Base-by-base conservation (phyloP, 2,888 invertebrate genomes). In the Drosophila nigricruria region DNA sequence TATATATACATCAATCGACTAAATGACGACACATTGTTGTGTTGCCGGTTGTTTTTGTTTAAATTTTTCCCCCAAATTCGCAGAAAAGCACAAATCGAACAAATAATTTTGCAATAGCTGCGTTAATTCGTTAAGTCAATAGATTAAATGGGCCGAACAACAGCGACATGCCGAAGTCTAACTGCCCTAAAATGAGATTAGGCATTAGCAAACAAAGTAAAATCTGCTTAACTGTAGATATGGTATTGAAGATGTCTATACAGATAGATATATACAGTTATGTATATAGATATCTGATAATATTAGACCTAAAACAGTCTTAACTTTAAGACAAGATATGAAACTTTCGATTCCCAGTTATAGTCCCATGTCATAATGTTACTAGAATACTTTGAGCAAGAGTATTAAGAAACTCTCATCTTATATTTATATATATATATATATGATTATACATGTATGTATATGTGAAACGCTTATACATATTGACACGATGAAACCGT, bases 41-140 rank as follows among this genome's bases (percentile, higher is more conserved):
- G 54, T 5, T 8, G 12, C 5, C n/a, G 43, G 18, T 45, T 45
- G 18, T 60, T 34, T 70, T 69, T 32, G 20, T 16, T 5, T 23
- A 23, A 40, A 42, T 70, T 47, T 70, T 70, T 62, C 70, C 36
- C 62, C 62, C 58, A 62, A 71, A 71, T 64, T 71, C 71, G 54
- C 81, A 53, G 63, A 62, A 14, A 43, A 69, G 45, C 68, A 61
- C 65, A 68, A 73, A 67, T 66, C 49, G 45, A 49, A 47, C 25
- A 32, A 32, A 45, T 20, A 27, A 40, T 32, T 47, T 47, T 62
- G 56, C 42, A 56, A 50, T 53, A 59, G 63, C 74, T 62, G 63
- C 63, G 71, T 56, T 78, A 71, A 69, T 71, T 78, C 53, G 61
- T 66, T 6, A 18, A 34, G 47, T 16, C 70, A 78, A 74, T 68